Evolutionary conservation across 2,888 invertebrate genomes (phyloP), one percentile per base, ranked within the genome.

Genomic region (Zelleria hepariella): DNA sequence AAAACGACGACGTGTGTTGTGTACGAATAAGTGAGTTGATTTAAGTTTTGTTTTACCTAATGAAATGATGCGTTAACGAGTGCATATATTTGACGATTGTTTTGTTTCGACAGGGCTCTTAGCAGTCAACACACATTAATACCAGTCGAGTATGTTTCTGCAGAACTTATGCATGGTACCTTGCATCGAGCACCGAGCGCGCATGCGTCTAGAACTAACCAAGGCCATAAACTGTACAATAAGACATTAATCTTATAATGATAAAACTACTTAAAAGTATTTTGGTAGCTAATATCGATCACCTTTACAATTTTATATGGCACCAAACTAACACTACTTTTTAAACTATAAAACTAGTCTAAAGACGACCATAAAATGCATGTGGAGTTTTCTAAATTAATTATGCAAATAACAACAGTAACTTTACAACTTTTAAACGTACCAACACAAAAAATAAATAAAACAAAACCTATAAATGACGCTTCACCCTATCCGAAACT

Each of bases 61-160:
- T 58, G 76, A 82, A 70, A 71, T 76, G 70, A 80, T 75, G 74
- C 77, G 74, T 77, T 76, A 75, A 70, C 69, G 82, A 78, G 81
- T 85, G 82, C 84, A 82, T 81, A 82, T 79, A 82, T 84, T 82
- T 87, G 82, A 87, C 80, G 74, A 77, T 75, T 77, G 73, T 84
- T 88, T 88, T 87, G 80, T 87, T 86, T 86, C 86, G 80, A 87
- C 87, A 88, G 88, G 88, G 87, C 87, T 87, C 85, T 88, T 87
- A 88, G 88, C 88, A 87, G 88, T 87, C 88, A 87, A 86, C 87
- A 87, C 86, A 85, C 87, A 86, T 86, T 88, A 86, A 85, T 87
- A 86, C 88, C 88, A 86, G 87, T 88, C 86, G 88, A 88, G 88
- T 88, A 88, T 87, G 88, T 88, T 80, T 78, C 75, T 80, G 78